Evolutionary conservation across 2,888 invertebrate genomes (phyloP), one percentile per base, ranked within the genome.

Genomic region (Eristalis arbustorum): DNA sequence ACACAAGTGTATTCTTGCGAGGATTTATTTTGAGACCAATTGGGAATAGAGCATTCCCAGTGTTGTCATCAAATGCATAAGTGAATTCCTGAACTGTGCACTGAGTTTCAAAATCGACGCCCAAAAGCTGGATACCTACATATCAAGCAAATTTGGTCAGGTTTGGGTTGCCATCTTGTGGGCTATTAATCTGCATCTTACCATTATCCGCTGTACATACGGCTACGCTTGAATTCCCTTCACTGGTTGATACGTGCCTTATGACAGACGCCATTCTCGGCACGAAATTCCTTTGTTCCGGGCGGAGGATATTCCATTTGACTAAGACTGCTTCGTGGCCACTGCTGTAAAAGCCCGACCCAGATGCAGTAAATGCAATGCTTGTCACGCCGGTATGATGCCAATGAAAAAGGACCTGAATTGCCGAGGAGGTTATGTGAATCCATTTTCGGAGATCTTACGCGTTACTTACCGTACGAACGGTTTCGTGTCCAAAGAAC

Each of bases 311-410:
- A 71, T 94, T 93, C 97, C 97, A 97, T 91, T 95, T 96, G 0
- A 97, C 96, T 69, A 97, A 91, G 0, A 96, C 96, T 90, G 95
- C 94, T 91, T 97, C 97, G 64, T 94, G 94, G n/a, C 96, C 97
- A 10, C 96, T 96, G 89, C 96, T 96, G 89, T 95, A 95, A 91
- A 97, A 94, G 88, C 95, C 94, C 11, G 94, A 94, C 23, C 96
- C 96, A 91, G 92, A 89, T 1, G 91, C 89, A 13, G 96, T 95
- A 90, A 96, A 97, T 0, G 93, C 93, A 18, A 97, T 90, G 90
- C 95, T 95, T 62, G 94, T 93, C 0, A 97, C 95, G 40, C 95
- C 94, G 66, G 96, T 93, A 4, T 95, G 95, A 92, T 97, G 97
- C 97, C 97, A 97, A 91, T 97, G 97, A 89, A 94, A 95, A 1